These are phyloP conservation scores for Anas acuta DNA, from an alignment of 2,797 vertebrate species.

Conservation along the genomic window DNA sequence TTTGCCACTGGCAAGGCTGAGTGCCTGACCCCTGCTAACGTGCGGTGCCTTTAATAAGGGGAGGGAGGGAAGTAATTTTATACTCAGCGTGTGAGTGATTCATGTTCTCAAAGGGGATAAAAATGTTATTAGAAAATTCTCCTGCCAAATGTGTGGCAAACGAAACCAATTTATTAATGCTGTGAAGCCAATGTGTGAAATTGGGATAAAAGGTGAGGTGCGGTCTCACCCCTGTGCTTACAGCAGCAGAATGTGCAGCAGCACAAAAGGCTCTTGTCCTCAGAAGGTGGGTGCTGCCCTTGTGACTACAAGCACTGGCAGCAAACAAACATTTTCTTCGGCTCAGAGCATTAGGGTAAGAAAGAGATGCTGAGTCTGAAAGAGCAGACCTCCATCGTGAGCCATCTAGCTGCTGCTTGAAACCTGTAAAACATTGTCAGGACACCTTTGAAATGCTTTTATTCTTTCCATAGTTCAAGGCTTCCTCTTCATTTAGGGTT, in stretches of 20 bases:
- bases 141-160: constrained; percentile 69
- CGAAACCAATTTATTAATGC: constrained; percentile 72
- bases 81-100: constrained; percentile 58
- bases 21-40: constrained; percentile 75
- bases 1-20: constrained; percentile 71
- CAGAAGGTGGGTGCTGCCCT: neutral
- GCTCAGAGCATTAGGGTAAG: neutral
- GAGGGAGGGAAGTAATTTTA: constrained; percentile 72
- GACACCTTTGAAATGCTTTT: constrained; percentile 22
- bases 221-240: neutral
- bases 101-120: constrained; percentile 70
- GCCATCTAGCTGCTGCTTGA: neutral
- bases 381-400: neutral
- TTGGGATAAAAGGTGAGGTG: constrained; percentile 47
- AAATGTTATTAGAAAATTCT: constrained; percentile 74
- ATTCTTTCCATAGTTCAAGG: constrained; percentile 10
- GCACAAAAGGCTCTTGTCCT: constrained; percentile 53
- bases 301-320: neutral
- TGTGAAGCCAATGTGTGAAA: constrained; percentile 64
- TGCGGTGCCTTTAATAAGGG: constrained; percentile 66
- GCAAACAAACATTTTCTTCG: neutral
- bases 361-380: neutral
- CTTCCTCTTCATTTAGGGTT: constrained; percentile 27
- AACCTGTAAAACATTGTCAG: constrained; percentile 33
- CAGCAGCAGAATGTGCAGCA: neutral